These are phyloP conservation scores for Lasioglossum lativentre DNA, from an alignment of 2,888 invertebrate genomes.

Conservation along the genomic window DNA sequence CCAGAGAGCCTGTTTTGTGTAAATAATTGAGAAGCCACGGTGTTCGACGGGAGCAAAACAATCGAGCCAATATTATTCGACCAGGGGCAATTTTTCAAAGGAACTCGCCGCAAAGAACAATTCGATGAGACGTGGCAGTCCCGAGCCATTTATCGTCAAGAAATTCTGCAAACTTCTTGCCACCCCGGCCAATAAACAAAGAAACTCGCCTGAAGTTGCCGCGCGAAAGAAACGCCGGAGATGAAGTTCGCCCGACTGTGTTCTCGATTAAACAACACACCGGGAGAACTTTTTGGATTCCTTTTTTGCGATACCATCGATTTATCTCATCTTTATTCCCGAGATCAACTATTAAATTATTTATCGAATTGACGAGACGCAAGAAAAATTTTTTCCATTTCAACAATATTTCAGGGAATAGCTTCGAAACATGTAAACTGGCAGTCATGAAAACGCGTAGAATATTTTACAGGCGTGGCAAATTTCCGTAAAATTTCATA, in stretches of 20 bases:
- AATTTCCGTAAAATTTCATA: neutral
- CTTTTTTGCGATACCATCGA: conserved; percentile 4
- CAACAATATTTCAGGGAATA: neutral
- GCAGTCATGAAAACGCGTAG: neutral
- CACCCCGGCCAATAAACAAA: conserved; percentile 31
- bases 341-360: too few species aligned
- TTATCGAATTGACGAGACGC: too few species aligned
- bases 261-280: conserved; percentile 50
- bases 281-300: conserved; percentile 12
- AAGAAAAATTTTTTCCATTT: neutral
- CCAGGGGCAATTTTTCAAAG: conserved; percentile 55
- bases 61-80: conserved; percentile 62
- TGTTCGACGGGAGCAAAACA: conserved; percentile 41
- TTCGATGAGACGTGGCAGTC: conserved; percentile 15
- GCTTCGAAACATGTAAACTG: neutral
- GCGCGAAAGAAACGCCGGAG: conserved; percentile 19
- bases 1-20: conserved; percentile 39
- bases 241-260: conserved; percentile 32
- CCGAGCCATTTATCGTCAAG: conserved; percentile 38
- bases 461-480: neutral
- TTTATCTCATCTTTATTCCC: neutral
- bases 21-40: conserved; percentile 57
- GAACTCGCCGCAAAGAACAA: conserved; percentile 33
- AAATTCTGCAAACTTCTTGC: conserved; percentile 37
- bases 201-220: conserved; percentile 35